phyloP scores from a whole-genome alignment of 2,113 vertebrate genomes.

The Bagarius yarrelli region DNA sequence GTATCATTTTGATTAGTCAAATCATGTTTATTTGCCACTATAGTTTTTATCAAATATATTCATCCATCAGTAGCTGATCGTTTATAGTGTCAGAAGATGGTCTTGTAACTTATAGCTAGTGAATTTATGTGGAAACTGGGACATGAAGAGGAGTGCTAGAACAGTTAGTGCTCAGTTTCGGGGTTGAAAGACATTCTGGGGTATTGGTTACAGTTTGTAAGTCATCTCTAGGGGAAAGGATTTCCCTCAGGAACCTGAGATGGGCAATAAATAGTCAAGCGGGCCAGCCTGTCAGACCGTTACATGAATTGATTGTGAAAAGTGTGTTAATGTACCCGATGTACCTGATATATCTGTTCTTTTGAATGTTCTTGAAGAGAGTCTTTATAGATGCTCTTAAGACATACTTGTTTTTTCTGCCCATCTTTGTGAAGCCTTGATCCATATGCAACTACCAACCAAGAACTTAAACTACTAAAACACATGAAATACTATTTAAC shows the following conservation, averaged over 20 bases:
- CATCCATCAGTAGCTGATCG: not conserved
- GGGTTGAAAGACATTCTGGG: conserved; percentile 24
- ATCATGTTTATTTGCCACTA: too few relatives aligned
- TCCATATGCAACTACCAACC: not conserved
- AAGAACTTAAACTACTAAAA: not conserved
- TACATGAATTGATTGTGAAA: conserved; percentile 24
- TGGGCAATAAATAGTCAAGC: conserved; percentile 56
- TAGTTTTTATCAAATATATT: conserved; percentile 11
- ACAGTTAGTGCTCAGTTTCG: conserved; percentile 47
- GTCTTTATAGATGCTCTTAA: not conserved
- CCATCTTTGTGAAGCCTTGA: not conserved
- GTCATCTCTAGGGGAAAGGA: conserved; percentile 50
- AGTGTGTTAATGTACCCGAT: conserved; percentile 26
- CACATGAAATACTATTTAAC: not conserved
- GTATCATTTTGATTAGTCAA: too few relatives aligned
- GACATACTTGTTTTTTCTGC: not conserved
- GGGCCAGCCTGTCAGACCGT: conserved; percentile 14
- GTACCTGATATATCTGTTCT: not conserved
- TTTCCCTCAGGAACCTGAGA: conserved; percentile 49
- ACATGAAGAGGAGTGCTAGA: conserved; percentile 15
- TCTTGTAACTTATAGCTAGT: conserved; percentile 14
- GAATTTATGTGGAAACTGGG: conserved; percentile 44
- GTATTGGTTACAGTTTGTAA: conserved; percentile 50
- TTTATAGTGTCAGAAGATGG: too few relatives aligned
- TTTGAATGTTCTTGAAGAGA: not conserved